Conservation (phyloP, 2,113 vertebrate genomes). For the Poeciliopsis occidentalis region DNA sequence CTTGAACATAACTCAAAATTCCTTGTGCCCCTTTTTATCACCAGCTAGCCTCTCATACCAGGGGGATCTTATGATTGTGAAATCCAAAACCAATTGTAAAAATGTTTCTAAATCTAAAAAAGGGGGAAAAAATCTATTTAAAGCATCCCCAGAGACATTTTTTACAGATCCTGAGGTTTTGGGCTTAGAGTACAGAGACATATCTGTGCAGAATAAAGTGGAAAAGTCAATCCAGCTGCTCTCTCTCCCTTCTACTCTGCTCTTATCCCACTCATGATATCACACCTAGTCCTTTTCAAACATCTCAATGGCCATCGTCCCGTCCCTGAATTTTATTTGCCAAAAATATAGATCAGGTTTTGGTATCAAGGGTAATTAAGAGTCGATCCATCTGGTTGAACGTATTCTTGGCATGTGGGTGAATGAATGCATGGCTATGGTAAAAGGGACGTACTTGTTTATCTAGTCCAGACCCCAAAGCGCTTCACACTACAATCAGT, state of each 20-base stretch:
- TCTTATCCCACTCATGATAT: conserved; percentile 60
- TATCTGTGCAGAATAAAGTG: conserved; percentile 23
- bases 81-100: conserved; percentile 36
- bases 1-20: conserved; percentile 39
- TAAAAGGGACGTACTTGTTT: no score
- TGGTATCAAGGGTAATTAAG: neutral
- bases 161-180: conserved; percentile 5
- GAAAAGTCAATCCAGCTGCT: conserved; percentile 49
- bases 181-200: conserved; percentile 4
- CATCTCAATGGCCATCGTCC: neutral
- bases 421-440: neutral
- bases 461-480: no score
- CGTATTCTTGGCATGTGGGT: neutral
- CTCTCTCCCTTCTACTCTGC: conserved; percentile 39
- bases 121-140: conserved; percentile 27
- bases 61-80: conserved; percentile 34
- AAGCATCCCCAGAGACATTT: neutral
- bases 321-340: neutral
- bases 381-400: neutral
- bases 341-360: neutral
- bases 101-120: conserved; percentile 30
- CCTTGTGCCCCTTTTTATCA: conserved; percentile 14
- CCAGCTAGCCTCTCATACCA: conserved; percentile 36
- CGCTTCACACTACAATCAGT: no score
- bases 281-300: conserved; percentile 18